Evolutionary conservation across 2,797 vertebrate species (phyloP).

Genomic region (Pelobates cultripes): DNA sequence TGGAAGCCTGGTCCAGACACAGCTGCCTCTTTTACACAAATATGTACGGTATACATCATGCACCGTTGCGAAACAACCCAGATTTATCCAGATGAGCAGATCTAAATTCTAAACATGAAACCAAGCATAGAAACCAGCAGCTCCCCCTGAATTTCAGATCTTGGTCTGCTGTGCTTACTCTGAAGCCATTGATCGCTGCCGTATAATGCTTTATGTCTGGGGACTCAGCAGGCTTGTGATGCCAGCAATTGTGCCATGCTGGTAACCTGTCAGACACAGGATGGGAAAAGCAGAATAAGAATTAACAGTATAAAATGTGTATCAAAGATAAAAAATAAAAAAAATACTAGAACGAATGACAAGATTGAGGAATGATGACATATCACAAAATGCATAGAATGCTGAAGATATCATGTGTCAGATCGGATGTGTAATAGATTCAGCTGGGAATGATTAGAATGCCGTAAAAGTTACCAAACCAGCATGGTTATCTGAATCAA

Average conservation of each 20-base stretch:
- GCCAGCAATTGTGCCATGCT: not conserved
- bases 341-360: not conserved
- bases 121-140: too few species aligned
- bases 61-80: too few species aligned
- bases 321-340: not conserved
- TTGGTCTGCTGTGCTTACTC: not conserved
- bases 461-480: too few species aligned
- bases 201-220: not conserved
- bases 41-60: too few species aligned
- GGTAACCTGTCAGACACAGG: not conserved
- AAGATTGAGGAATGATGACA: not conserved
- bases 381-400: not conserved
- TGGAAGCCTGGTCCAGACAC: too few species aligned
- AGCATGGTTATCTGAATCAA: too few species aligned
- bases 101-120: too few species aligned
- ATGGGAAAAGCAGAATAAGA: not conserved
- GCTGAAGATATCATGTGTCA: not conserved
- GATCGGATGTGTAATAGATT: not conserved
- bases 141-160: not conserved
- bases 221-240: not conserved
- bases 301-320: not conserved
- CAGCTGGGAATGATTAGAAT: not conserved
- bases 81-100: too few species aligned
- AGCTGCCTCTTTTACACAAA: too few species aligned
- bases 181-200: not conserved